Evolutionary conservation across 1,140 invertebrate genomes (phyloP).

Genomic region (Drosophila yakuba): DNA sequence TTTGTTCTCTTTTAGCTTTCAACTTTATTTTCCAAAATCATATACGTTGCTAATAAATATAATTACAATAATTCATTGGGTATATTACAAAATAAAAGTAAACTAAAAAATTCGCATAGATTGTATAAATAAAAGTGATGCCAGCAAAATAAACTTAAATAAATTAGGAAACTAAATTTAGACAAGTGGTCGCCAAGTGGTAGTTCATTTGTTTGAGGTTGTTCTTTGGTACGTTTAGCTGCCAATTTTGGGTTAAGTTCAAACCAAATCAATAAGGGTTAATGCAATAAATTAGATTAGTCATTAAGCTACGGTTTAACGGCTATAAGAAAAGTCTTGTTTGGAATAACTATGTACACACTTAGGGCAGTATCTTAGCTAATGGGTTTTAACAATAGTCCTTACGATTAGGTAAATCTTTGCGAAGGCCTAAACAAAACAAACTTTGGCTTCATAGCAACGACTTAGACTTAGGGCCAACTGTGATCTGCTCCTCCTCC

Average conservation of each 20-base stretch:
- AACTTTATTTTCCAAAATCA: constrained; percentile 71
- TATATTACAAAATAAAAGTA: constrained; percentile 41
- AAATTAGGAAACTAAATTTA: constrained; percentile 58
- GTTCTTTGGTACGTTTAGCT: constrained; percentile 84
- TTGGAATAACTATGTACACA: constrained; percentile 49
- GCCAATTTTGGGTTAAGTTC: constrained; percentile 73
- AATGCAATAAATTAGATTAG: constrained; percentile 58
- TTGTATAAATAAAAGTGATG: constrained; percentile 29
- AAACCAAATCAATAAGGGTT: constrained; percentile 53
- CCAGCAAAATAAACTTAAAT: constrained; percentile 14
- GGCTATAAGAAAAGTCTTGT: constrained; percentile 58
- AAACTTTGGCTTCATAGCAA: constrained; percentile 83
- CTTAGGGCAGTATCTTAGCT: constrained; percentile 59
- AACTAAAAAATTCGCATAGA: constrained; percentile 42
- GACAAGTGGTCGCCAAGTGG: constrained; percentile 53
- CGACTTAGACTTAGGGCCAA: constrained; percentile 69
- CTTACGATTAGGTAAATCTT: constrained; percentile 35
- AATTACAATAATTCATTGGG: constrained; percentile 57
- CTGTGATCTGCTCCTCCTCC: constrained; percentile 27
- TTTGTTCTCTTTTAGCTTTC: constrained; percentile 56
- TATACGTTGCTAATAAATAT: constrained; percentile 32
- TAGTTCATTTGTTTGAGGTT: constrained; percentile 33
- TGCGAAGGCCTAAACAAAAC: constrained; percentile 68
- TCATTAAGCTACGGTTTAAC: constrained; percentile 28
- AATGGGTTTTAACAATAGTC: constrained; percentile 37